Evolutionary conservation across 2,888 invertebrate genomes (phyloP).

Genomic region (Torymus aiolomorphi): DNA sequence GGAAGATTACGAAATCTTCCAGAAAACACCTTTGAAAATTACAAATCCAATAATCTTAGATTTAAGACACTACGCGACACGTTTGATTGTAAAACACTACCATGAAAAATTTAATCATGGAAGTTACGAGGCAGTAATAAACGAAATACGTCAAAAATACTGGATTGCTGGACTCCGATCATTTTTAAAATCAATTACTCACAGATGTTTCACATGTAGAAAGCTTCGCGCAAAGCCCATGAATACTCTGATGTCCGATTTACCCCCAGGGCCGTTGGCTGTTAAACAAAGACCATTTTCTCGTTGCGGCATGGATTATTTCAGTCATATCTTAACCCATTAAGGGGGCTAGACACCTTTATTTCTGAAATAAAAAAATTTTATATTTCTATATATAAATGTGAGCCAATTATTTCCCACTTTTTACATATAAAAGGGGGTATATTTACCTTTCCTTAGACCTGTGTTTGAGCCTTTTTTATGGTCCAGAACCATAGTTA

Average conservation of each 20-base stretch:
- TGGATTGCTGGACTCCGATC: background rate
- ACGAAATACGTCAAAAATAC: too few relatives aligned
- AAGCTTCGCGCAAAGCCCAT: background rate
- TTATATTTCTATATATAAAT: too few relatives aligned
- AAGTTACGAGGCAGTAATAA: background rate
- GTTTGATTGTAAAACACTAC: background rate
- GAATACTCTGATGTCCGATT: background rate
- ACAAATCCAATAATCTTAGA: background rate
- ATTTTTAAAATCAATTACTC: background rate
- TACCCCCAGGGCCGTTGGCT: background rate
- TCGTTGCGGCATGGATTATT: too few relatives aligned
- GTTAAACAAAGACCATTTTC: background rate
- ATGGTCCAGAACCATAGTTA: too few relatives aligned
- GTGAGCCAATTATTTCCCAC: too few relatives aligned
- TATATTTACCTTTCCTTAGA: too few relatives aligned
- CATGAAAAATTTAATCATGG: constrained; percentile 16
- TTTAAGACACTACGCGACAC: background rate
- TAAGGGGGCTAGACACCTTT: too few relatives aligned
- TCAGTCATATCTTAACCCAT: too few relatives aligned
- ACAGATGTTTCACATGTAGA: background rate
- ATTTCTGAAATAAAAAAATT: too few relatives aligned
- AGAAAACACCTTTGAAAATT: background rate
- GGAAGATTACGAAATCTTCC: background rate
- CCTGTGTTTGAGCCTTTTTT: too few relatives aligned
- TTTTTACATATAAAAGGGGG: too few relatives aligned